These are phyloP conservation scores for Coranthus polyacanthus DNA, from an alignment of 2,797 vertebrate genomes.

Conservation along the genomic window DNA sequence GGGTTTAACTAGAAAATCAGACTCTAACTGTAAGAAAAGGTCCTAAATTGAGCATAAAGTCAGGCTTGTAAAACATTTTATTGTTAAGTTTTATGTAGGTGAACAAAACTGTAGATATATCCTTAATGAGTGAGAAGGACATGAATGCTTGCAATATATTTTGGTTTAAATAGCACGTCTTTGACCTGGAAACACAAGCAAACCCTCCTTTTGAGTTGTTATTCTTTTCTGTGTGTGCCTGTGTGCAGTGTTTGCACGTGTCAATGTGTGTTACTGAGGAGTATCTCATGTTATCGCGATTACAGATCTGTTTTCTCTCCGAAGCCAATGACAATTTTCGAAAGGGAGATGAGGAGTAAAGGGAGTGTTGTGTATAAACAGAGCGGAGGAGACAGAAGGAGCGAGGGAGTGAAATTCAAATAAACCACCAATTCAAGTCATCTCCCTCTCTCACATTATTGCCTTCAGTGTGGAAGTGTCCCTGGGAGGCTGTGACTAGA, in stretches of 20 bases:
- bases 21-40: neutral
- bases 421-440: constrained; percentile 77
- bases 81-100: neutral
- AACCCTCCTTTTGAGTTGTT: constrained; percentile 34
- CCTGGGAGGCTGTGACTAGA: constrained; percentile 59
- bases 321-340: constrained; percentile 45
- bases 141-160: neutral
- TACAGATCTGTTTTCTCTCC: constrained; percentile 47
- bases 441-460: constrained; percentile 24
- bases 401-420: constrained; percentile 59
- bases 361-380: constrained; percentile 67
- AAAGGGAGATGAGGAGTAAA: constrained; percentile 28
- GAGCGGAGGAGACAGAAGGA: constrained; percentile 48
- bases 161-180: constrained; percentile 18
- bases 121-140: neutral
- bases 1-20: no score
- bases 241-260: neutral
- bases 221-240: constrained; percentile 1
- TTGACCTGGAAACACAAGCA: constrained; percentile 55
- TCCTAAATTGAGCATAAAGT: neutral
- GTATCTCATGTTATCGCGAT: constrained; percentile 25
- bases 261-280: constrained; percentile 19
- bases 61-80: neutral
- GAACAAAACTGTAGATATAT: neutral
- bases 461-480: constrained; percentile 56